phyloP scores from a whole-genome alignment of 2,888 invertebrate species.

The Rapana venosa region DNA sequence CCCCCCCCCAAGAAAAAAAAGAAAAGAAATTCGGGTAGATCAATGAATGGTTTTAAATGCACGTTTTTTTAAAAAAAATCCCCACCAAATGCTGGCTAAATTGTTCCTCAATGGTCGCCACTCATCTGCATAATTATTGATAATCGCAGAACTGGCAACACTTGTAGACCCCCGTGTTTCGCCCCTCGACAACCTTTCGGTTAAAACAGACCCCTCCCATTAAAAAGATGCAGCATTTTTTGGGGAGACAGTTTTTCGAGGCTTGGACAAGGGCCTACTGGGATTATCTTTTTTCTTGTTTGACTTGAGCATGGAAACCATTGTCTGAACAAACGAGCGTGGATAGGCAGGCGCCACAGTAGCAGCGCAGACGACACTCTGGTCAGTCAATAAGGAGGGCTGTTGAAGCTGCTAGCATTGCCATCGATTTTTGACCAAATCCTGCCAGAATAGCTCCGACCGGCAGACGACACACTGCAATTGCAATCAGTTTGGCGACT shows the following conservation, averaged over 20 bases:
- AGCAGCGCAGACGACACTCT: not conserved
- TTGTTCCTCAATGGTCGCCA: not conserved
- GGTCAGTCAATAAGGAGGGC: not conserved
- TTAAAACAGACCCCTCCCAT: too few relatives aligned
- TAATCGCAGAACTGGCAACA: not conserved
- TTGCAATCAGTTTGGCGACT: not conserved
- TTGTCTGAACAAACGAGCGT: not conserved
- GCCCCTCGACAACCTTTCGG: too few relatives aligned
- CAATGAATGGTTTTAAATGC: too few relatives aligned
- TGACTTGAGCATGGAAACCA: not conserved
- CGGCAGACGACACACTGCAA: not conserved
- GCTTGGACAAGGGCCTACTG: not conserved
- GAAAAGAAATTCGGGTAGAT: too few relatives aligned
- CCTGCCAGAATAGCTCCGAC: not conserved
- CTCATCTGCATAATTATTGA: conserved; percentile 5
- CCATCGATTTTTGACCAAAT: not conserved
- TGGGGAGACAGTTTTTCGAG: not conserved
- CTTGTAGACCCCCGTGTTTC: not conserved
- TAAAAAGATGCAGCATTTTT: too few relatives aligned
- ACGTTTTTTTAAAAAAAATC: not conserved
- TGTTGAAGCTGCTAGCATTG: not conserved
- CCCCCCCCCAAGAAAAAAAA: too few relatives aligned
- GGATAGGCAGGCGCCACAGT: not conserved
- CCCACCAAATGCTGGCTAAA: not conserved
- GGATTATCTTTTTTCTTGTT: too few relatives aligned